Percentiles rank a stretch among this genome's conserved stretches.
phyloP scores from a whole-genome alignment of 1,140 invertebrate genomes.

The Bombus haemorrhoidalis region DNA sequence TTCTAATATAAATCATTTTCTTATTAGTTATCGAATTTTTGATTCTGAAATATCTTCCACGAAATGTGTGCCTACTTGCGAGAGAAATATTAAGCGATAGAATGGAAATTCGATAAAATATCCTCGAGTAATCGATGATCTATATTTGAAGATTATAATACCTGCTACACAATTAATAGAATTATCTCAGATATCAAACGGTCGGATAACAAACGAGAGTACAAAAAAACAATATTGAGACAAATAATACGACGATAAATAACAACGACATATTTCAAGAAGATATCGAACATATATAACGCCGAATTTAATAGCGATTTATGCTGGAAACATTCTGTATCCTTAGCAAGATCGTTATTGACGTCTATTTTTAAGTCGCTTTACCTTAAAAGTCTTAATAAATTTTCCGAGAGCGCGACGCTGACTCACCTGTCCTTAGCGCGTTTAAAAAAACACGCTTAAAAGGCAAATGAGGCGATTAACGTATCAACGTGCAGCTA shows the following conservation, averaged over 20 bases:
- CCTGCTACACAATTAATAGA: too few species aligned
- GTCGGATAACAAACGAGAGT: too few species aligned
- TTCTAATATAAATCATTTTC: too few species aligned
- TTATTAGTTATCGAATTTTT: too few species aligned
- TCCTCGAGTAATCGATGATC: too few species aligned
- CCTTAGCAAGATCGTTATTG: conserved; percentile 21
- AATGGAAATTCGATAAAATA: too few species aligned
- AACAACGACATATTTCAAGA: not conserved
- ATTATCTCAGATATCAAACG: too few species aligned
- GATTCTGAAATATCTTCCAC: too few species aligned
- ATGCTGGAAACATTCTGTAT: not conserved
- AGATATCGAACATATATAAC: not conserved
- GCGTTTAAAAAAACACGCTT: conserved; percentile 41
- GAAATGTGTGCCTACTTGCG: too few species aligned
- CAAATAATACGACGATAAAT: not conserved
- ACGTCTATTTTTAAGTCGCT: conserved; percentile 40
- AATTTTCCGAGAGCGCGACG: conserved; percentile 34
- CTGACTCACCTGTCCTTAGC: conserved; percentile 41
- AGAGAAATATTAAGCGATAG: too few species aligned
- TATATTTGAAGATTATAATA: too few species aligned
- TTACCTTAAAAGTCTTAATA: conserved; percentile 45
- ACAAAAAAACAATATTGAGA: not conserved
- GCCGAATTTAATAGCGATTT: not conserved
- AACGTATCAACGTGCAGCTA: conserved; percentile 19
- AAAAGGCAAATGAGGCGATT: conserved; percentile 53